Conservation (phyloP, 2,113 vertebrate species). For the Crotalus tigris region DNA sequence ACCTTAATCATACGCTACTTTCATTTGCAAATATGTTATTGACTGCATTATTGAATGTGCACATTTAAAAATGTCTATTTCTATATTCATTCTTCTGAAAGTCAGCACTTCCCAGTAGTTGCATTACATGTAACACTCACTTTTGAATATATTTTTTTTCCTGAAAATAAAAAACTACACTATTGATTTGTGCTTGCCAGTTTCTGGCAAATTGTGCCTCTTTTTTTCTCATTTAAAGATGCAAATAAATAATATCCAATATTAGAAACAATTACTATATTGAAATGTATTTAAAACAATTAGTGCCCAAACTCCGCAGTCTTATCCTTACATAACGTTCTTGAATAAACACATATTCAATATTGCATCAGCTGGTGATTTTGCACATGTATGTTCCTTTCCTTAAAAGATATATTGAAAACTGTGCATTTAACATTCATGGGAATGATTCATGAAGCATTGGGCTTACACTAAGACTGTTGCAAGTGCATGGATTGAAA, state of each 20-base stretch:
- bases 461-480: constrained; percentile 17
- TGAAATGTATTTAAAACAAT: constrained; percentile 10
- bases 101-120: constrained; percentile 25
- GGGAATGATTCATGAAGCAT: constrained; percentile 26
- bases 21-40: constrained; percentile 3
- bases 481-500: constrained; percentile 17
- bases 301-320: constrained; percentile 22
- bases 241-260: constrained; percentile 30
- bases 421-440: constrained; percentile 42
- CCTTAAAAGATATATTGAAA: constrained; percentile 45
- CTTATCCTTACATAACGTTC: constrained; percentile 27
- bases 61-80: not conserved
- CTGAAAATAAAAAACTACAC: constrained; percentile 3
- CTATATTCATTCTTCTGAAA: constrained; percentile 21
- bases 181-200: constrained; percentile 5
- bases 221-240: constrained; percentile 34
- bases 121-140: not conserved
- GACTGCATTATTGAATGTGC: not conserved
- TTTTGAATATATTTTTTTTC: not conserved
- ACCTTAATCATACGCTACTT: constrained; percentile 8
- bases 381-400: not conserved
- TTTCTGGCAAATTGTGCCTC: constrained; percentile 21
- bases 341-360: constrained; percentile 25
- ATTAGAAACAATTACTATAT: constrained; percentile 25
- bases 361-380: constrained; percentile 10